Conservation (phyloP, 2,113 vertebrate species). For the Corythornis madagascariensis region DNA sequence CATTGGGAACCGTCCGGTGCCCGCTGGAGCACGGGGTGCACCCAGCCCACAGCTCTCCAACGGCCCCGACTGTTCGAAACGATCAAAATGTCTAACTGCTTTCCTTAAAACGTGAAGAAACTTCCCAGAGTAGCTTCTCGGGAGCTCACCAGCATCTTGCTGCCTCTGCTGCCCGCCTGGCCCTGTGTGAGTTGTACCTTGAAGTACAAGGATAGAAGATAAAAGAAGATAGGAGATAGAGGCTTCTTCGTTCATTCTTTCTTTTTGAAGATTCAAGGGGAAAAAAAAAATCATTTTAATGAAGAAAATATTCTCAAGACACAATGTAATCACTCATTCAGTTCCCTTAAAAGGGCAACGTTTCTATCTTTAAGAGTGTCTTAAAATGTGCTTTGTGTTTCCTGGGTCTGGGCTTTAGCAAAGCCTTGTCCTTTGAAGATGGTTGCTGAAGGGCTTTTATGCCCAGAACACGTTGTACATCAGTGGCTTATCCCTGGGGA, state of each 20-base stretch:
- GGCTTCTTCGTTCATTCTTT: neutral
- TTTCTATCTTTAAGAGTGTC: neutral
- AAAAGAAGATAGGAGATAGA: no score
- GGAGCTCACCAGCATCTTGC: neutral
- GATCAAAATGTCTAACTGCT: fast-evolving
- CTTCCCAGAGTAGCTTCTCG: neutral
- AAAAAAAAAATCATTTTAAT: neutral
- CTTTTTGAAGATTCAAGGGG: neutral
- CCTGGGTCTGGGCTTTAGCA: neutral
- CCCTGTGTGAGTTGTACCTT: neutral
- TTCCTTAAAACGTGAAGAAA: fast-evolving
- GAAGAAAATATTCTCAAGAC: neutral
- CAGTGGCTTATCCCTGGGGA: neutral
- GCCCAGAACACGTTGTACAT: fast-evolving
- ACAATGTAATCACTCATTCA: neutral
- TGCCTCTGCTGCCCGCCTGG: neutral
- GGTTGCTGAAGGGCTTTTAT: neutral
- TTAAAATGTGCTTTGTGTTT: neutral
- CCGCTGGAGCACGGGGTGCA: no score
- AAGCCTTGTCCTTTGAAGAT: neutral
- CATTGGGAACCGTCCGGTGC: no score
- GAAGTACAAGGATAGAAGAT: no score
- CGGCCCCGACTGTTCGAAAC: neutral
- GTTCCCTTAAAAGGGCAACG: neutral
- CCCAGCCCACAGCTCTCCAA: no score